Base-by-base conservation (phyloP, 2,797 vertebrate species). In the Ctenochaetus hawaiiensis region DNA sequence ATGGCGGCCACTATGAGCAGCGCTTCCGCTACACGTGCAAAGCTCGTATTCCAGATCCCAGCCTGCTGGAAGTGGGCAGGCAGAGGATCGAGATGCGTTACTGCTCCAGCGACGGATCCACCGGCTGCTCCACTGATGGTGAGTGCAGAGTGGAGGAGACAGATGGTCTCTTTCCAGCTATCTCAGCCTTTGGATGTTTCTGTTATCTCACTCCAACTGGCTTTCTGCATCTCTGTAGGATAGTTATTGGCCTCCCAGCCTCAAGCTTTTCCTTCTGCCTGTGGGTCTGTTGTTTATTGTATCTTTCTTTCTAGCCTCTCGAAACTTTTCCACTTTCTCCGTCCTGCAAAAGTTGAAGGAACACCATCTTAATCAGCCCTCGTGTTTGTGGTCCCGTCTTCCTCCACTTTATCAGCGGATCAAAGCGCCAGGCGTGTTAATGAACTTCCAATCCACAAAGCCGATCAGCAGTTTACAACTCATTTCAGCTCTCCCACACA, bases 21-120 rank as follows among this genome's bases (percentile, higher is more conserved):
- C 95, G 98, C 0, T 99, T 99, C 93, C 94, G 98, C 18, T 99
- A 99, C 91, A 99, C 98, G 0, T 99, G 98, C 93, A 98, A 98
- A 83, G 97, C 98, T 0, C 97, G 97, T 11, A 92, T 99, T 82
- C 95, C 97, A 0, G 98, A 99, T 51, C 95, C 97, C 0, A 94
- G 90, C 78, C 88, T 97, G 81, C 93, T 99, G 54, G 98, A 99
- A 57, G 97, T 99, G 75, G 98, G 97, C 3, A 94, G 97, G 48
- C 98, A 99, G 91, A 93, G 98, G 69, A 99, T 99, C 0, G 98
- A 99, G 91, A 99, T 99, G 98, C 96, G 98, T 1, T 99, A 98
- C 83, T 99, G 98, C 87, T 99, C 98, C 69, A 99, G 97, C 0
- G 98, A 99, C 0, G 97, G 98, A 1, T 96, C 96, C 87, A 99